Evolutionary conservation across 2,797 vertebrate genomes (phyloP).

Genomic region (Protosalanx chinensis): DNA sequence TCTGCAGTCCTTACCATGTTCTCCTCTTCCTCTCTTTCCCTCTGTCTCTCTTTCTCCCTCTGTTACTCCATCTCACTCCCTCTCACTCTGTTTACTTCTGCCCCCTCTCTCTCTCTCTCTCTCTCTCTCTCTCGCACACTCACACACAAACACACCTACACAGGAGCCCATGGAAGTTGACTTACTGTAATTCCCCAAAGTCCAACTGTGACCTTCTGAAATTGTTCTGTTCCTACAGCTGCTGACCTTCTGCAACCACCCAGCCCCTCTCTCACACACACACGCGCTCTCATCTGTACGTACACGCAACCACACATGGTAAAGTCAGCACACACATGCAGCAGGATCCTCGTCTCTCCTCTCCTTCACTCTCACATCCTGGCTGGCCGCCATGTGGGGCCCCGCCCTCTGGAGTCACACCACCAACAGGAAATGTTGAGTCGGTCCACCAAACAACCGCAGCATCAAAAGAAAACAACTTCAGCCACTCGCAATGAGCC

Average conservation of each 20-base stretch:
- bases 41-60: conserved; percentile 8
- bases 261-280: background rate
- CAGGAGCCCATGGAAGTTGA: background rate
- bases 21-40: conserved; percentile 23
- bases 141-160: conserved; percentile 9
- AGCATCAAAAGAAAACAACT: too few relatives aligned
- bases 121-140: conserved; percentile 7
- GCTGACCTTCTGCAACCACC: background rate
- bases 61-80: background rate
- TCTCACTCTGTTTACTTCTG: background rate
- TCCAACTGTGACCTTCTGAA: background rate
- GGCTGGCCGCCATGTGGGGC: too few relatives aligned
- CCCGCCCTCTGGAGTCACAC: background rate
- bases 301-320: background rate
- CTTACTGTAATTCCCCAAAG: background rate
- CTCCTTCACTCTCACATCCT: background rate
- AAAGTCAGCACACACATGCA: background rate
- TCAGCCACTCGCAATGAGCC: too few relatives aligned
- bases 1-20: conserved; percentile 23
- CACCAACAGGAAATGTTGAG: background rate
- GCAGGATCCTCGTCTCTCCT: background rate
- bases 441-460: too few relatives aligned
- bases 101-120: background rate
- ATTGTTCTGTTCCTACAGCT: background rate
- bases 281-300: background rate